A percentile compares a stretch with the other conserved stretches of the same genome.
phyloP scores from a whole-genome alignment of 1,140 invertebrate genomes.

The Rhyzopertha dominica region DNA sequence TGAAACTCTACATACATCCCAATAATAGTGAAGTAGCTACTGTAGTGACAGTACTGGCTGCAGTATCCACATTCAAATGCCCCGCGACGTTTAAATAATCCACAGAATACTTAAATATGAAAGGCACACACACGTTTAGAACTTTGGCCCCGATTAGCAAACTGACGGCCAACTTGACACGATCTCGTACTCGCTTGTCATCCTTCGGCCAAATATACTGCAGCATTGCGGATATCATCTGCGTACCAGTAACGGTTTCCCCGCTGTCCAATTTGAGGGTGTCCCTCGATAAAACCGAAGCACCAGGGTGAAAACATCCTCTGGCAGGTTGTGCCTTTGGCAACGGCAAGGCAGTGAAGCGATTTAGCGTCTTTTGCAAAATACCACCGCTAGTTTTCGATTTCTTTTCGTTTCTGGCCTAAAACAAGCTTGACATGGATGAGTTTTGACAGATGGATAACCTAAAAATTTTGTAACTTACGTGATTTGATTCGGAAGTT shows the following conservation, averaged over 20 bases:
- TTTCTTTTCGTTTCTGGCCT: conserved; percentile 6
- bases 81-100: conserved; percentile 74
- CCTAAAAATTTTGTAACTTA: too few relatives aligned
- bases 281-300: conserved; percentile 63
- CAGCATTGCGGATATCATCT: conserved; percentile 86
- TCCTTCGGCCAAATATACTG: conserved; percentile 95
- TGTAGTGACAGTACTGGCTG: conserved; percentile 67
- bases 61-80: conserved; percentile 61
- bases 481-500: too few relatives aligned
- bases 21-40: conserved; percentile 75
- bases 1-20: conserved; percentile 71
- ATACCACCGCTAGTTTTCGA: conserved; percentile 22
- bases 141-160: conserved; percentile 78
- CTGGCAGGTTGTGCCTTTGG: conserved; percentile 44
- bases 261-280: conserved; percentile 55
- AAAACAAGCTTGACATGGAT: too few relatives aligned
- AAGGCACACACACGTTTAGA: conserved; percentile 92
- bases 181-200: conserved; percentile 67
- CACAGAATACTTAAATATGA: conserved; percentile 91
- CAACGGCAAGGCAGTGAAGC: conserved; percentile 15
- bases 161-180: conserved; percentile 81
- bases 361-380: conserved; percentile 29
- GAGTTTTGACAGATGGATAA: too few relatives aligned
- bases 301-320: conserved; percentile 88
- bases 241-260: conserved; percentile 58